Evolutionary conservation across 2,797 vertebrate species (phyloP).

Genomic region (Hydrophis major): DNA sequence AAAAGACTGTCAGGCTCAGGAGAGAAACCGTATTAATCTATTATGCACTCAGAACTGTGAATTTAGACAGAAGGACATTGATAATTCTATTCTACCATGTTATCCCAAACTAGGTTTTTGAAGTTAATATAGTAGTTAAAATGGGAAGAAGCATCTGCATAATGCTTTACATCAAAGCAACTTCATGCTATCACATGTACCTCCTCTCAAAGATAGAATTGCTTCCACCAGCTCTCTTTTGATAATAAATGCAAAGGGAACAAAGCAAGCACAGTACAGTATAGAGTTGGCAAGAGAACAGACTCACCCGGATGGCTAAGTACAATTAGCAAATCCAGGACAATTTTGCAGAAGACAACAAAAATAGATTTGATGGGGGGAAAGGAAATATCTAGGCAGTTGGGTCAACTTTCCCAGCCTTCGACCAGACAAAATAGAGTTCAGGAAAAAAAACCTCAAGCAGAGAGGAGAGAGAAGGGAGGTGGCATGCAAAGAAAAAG

Average conservation of each 20-base stretch:
- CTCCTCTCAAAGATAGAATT: neutral
- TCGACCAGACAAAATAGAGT: neutral
- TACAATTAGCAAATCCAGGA: slow-evolving; percentile 11
- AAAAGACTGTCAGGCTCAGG: neutral
- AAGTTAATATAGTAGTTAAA: slow-evolving; percentile 8
- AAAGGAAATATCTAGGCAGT: neutral
- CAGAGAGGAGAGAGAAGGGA: neutral
- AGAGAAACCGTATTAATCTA: neutral
- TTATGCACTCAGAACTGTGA: neutral
- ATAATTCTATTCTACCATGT: slow-evolving; percentile 10
- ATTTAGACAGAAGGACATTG: neutral
- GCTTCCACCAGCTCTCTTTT: slow-evolving; percentile 14
- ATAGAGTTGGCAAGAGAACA: neutral
- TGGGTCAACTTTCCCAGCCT: neutral
- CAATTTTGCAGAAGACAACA: neutral
- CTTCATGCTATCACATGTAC: neutral
- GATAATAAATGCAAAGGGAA: neutral
- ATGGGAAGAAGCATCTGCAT: neutral
- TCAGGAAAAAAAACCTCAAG: neutral
- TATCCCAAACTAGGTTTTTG: slow-evolving; percentile 5
- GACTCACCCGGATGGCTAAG: neutral
- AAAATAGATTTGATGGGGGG: neutral
- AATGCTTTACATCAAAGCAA: slow-evolving; percentile 20
- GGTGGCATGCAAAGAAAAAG: neutral
- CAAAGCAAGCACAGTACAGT: neutral